phyloP scores from a whole-genome alignment of 2,797 vertebrate genomes.

The Sebastes glaucus region DNA sequence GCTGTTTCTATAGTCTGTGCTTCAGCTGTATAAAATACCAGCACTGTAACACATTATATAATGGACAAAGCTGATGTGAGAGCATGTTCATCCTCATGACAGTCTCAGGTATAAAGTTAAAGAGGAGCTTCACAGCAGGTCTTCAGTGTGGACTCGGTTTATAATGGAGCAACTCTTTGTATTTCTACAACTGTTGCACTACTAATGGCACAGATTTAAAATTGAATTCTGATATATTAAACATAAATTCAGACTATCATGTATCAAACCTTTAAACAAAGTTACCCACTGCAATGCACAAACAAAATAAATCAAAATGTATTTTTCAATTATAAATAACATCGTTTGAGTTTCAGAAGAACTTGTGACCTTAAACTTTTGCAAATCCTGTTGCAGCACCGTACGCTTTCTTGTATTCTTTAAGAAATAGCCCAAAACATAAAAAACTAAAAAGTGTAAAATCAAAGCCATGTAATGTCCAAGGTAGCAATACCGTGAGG shows the following conservation, averaged over 20 bases:
- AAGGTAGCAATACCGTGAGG: neutral
- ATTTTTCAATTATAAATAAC: neutral
- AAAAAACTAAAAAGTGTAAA: neutral
- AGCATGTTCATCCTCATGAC: too few relatives aligned
- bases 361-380: neutral
- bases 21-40: neutral
- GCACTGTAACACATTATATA: neutral
- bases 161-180: neutral
- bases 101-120: neutral
- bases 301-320: neutral
- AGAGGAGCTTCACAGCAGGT: neutral
- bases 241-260: neutral
- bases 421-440: neutral
- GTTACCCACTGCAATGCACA: neutral
- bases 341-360: neutral
- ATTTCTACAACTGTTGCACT: neutral
- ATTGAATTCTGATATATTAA: neutral
- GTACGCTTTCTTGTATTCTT: neutral
- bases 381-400: neutral
- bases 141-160: neutral
- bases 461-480: neutral
- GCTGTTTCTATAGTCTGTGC: neutral
- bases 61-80: neutral
- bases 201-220: neutral
- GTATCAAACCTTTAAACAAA: neutral